Evolutionary conservation across 2,113 vertebrate species (phyloP).

Genomic region (Nothobranchius kuhntae): DNA sequence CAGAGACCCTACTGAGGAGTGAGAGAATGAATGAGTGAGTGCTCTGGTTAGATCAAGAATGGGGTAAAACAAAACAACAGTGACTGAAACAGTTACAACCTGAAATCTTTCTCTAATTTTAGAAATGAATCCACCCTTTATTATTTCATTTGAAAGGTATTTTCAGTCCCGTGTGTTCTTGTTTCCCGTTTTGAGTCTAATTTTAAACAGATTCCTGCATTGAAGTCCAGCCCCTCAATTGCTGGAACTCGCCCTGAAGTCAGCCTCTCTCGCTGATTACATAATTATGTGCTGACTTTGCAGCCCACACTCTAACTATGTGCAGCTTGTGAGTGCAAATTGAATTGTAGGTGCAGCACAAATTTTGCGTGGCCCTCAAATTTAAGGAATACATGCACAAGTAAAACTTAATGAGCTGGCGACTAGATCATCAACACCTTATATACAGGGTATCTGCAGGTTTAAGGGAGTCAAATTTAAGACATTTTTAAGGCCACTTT

Average conservation of each 20-base stretch:
- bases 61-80: too few relatives aligned
- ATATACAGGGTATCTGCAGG: too few relatives aligned
- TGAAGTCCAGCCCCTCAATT: conserved; percentile 4
- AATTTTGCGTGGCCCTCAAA: not conserved
- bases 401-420: not conserved
- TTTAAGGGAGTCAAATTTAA: too few relatives aligned
- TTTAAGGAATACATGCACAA: conserved; percentile 14
- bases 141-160: conserved; percentile 10
- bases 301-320: conserved; percentile 6
- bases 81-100: too few relatives aligned
- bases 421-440: not conserved
- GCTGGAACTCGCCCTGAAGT: conserved; percentile 18
- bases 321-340: conserved; percentile 18
- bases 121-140: not conserved
- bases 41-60: too few relatives aligned
- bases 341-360: conserved; percentile 23
- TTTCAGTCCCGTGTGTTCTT: conserved; percentile 40
- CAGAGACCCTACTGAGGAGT: too few relatives aligned
- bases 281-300: conserved; percentile 54
- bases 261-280: conserved; percentile 37
- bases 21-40: too few relatives aligned
- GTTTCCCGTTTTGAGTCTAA: conserved; percentile 32
- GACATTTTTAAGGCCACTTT: too few relatives aligned
- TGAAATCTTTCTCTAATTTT: too few relatives aligned
- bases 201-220: conserved; percentile 19